phyloP scores from a whole-genome alignment of 2,797 vertebrate genomes.

The Melanotaenia parkinsoni region DNA sequence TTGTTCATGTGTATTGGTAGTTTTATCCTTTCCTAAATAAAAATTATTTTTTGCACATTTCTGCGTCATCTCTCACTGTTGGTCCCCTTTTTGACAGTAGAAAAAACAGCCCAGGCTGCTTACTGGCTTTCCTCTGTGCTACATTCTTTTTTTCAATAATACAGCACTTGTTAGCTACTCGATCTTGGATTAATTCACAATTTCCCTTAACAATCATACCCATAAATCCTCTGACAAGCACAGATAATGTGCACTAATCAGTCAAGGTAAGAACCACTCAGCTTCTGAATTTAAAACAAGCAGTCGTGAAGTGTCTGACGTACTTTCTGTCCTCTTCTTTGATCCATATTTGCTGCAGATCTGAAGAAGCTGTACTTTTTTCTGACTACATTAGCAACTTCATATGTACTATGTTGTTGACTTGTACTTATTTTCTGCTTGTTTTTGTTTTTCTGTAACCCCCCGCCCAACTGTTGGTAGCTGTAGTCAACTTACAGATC shows the following conservation, averaged over 20 bases:
- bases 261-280: slow-evolving; percentile 71
- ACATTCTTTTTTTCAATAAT: background rate
- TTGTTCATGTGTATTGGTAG: background rate
- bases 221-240: slow-evolving; percentile 99
- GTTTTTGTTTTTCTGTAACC: slow-evolving; percentile 76
- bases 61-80: background rate
- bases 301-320: slow-evolving; percentile 14
- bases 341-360: no score
- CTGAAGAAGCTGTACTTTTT: slow-evolving; percentile 72
- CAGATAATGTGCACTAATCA: slow-evolving; percentile 89
- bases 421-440: slow-evolving; percentile 30
- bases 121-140: background rate
- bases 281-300: background rate
- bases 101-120: background rate
- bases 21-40: slow-evolving; percentile 15
- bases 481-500: slow-evolving; percentile 85
- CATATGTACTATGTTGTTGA: slow-evolving; percentile 48
- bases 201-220: slow-evolving; percentile 89
- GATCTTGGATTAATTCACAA: slow-evolving; percentile 11
- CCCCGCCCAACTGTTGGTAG: slow-evolving; percentile 83
- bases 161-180: background rate
- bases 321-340: slow-evolving; percentile 20
- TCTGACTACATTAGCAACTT: slow-evolving; percentile 57
- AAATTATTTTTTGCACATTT: background rate
- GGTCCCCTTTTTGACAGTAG: background rate